Evolutionary conservation across 2,113 vertebrate species (phyloP), one percentile per base, ranked within the genome.

Genomic region (Pantherophis guttatus): DNA sequence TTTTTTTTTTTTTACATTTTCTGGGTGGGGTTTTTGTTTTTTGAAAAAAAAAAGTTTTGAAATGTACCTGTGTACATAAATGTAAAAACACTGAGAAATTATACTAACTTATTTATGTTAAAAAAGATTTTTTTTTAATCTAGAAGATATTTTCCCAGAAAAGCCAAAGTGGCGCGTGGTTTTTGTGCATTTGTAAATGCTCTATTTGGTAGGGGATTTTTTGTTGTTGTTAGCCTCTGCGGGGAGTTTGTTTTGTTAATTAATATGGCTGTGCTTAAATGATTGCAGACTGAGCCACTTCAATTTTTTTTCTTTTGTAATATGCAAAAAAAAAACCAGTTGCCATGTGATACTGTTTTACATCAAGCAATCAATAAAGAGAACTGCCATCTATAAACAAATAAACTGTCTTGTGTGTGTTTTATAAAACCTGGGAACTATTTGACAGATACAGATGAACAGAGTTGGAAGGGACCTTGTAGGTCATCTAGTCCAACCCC

Each of bases 51-150:
- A 96, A 97, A 94, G 95, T 98, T 98, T 98, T 98, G 96, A 98
- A 98, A 97, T 98, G 98, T 99, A 98, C 98, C 98, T 98, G 98
- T 99, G 99, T 99, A 99, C 98, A 99, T 99, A 99, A 98, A 98
- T 99, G 99, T 99, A 99, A 99, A 99, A 98, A 99, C 98, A 99
- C 99, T 99, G 99, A 99, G 98, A 99, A 99, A 99, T 98, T 99
- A 99, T 99, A 99, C 99, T 99, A 99, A 99, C 98, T 99, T 99
- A 99, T 99, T 99, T 99, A 99, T 99, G 98, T 99, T 98, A 96
- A 98, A 98, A 97, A 98, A 97, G 87, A 94, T 96, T 97, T 98
- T 96, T 97, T 98, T 98, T 98, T 94, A 98, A 98, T 98, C 97
- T 99, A 98, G 98, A 98, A 96, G 98, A 98, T 98, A 98, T 98